Conservation (phyloP, 1,140 invertebrate genomes). For the Tetramorium parvispinum region DNA sequence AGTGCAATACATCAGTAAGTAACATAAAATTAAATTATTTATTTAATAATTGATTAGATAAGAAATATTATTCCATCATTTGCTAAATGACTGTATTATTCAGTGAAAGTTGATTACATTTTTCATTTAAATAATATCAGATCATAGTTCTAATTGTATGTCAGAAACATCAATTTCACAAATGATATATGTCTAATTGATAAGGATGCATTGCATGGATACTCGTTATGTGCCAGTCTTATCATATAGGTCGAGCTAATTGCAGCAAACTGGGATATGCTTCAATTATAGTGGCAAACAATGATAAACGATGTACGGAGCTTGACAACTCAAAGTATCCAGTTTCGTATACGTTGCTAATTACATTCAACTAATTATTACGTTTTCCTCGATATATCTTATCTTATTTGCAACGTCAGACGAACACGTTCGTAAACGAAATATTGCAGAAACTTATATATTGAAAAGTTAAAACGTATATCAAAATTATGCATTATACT, state of each 20-base stretch:
- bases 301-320: constrained; percentile 40
- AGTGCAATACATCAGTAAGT: background rate
- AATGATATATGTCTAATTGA: constrained; percentile 24
- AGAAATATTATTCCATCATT: background rate
- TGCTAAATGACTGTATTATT: background rate
- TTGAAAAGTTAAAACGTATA: background rate
- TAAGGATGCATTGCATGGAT: constrained; percentile 8
- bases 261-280: constrained; percentile 11
- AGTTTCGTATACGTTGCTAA: background rate
- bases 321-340: constrained; percentile 36
- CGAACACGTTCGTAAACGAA: background rate
- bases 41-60: background rate
- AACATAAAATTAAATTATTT: constrained; percentile 4
- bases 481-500: background rate
- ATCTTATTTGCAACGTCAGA: background rate
- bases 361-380: constrained; percentile 31
- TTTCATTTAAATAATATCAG: background rate
- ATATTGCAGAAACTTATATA: background rate
- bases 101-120: background rate
- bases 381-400: constrained; percentile 15
- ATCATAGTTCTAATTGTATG: background rate
- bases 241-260: constrained; percentile 51
- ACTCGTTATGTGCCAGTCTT: constrained; percentile 27
- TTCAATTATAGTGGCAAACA: constrained; percentile 36
- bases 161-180: background rate